Conservation (phyloP, 1,140 invertebrate species). For the Drosophila simulans region DNA sequence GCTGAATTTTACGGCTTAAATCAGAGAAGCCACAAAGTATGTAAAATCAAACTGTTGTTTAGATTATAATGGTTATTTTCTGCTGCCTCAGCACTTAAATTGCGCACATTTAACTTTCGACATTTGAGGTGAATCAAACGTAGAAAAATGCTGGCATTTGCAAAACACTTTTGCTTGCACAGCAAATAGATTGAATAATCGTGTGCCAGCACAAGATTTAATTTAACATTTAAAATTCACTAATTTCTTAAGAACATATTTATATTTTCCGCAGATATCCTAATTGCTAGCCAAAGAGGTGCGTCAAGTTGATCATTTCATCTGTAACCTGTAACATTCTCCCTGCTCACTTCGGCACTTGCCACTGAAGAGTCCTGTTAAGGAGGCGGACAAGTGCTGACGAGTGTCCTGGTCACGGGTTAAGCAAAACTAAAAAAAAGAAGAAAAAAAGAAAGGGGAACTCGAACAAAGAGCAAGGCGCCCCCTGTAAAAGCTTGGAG, state of each 20-base stretch:
- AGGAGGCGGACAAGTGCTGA: constrained; percentile 46
- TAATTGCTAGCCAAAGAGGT: too few relatives aligned
- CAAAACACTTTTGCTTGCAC: not conserved
- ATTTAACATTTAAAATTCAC: not conserved
- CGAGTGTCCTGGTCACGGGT: constrained; percentile 40
- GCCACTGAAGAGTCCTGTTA: constrained; percentile 18
- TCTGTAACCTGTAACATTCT: constrained; percentile 4
- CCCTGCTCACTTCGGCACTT: constrained; percentile 23
- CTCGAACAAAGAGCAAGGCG: constrained; percentile 14
- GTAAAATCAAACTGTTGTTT: not conserved
- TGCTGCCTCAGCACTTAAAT: not conserved
- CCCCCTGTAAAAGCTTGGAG: constrained; percentile 37
- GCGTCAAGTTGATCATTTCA: constrained; percentile 3
- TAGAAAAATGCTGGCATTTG: not conserved
- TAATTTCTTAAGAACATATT: too few relatives aligned
- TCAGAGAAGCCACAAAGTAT: constrained; percentile 6
- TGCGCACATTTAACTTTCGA: not conserved
- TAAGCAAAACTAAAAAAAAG: not conserved
- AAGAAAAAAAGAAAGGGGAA: not conserved
- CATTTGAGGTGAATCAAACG: not conserved
- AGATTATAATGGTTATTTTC: not conserved
- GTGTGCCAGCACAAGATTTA: not conserved
- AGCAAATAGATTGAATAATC: not conserved
- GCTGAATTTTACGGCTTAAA: constrained; percentile 3
- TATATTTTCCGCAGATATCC: too few relatives aligned